Evolutionary conservation across 2,797 vertebrate genomes (phyloP).

Genomic region (Clarias platycephalus): DNA sequence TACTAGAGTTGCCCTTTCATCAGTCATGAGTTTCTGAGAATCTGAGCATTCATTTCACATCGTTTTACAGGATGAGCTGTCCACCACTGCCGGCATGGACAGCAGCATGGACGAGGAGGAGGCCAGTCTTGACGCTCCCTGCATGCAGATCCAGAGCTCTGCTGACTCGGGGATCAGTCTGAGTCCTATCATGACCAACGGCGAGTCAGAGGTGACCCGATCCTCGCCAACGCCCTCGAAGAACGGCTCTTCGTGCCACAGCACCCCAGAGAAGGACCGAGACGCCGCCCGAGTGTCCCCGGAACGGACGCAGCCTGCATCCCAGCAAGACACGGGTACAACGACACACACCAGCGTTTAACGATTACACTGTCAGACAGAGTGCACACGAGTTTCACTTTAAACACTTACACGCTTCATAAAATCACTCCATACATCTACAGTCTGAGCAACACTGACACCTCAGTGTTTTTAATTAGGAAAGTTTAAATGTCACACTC

Average conservation of each 20-base stretch:
- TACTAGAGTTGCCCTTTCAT: background rate
- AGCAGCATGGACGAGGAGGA: slow-evolving; percentile 77
- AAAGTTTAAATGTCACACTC: no score
- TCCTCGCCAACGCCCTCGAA: slow-evolving; percentile 62
- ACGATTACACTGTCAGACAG: background rate
- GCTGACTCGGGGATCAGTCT: slow-evolving; percentile 60
- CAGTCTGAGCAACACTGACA: background rate
- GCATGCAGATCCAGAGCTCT: slow-evolving; percentile 70
- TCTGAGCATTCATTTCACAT: background rate
- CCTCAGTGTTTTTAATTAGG: background rate
- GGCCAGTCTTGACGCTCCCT: slow-evolving; percentile 73
- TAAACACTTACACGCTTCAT: background rate
- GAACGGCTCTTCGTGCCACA: slow-evolving; percentile 73
- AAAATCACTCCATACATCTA: background rate
- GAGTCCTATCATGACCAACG: slow-evolving; percentile 54
- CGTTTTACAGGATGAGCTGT: slow-evolving; percentile 69
- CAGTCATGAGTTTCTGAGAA: background rate
- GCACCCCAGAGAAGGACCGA: slow-evolving; percentile 70
- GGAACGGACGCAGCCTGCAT: slow-evolving; percentile 61
- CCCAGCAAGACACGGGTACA: slow-evolving; percentile 73
- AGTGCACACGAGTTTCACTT: background rate
- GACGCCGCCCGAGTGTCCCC: slow-evolving; percentile 66
- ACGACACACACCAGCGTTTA: background rate
- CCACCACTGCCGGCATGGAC: slow-evolving; percentile 74
- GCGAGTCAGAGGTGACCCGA: slow-evolving; percentile 54